phyloP scores from a whole-genome alignment of 2,113 vertebrate species.

The Ailuropoda melanoleuca region DNA sequence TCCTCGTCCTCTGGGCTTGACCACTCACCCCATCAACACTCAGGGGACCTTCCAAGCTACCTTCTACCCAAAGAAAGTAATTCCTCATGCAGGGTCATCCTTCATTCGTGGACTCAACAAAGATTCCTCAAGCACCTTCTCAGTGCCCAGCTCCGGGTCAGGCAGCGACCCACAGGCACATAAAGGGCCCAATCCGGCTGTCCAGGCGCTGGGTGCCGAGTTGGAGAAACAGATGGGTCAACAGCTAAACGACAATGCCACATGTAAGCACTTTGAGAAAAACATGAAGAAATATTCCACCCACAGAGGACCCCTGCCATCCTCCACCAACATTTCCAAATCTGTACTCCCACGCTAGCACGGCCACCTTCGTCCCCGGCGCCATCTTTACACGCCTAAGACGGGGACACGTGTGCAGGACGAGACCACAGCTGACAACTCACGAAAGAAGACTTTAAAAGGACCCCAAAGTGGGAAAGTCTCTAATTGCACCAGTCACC shows the following conservation, averaged over 20 bases:
- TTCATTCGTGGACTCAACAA: neutral
- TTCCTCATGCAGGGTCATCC: fast-evolving
- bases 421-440: neutral
- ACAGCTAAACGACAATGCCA: neutral
- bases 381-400: neutral
- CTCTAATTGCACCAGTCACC: neutral
- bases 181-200: neutral
- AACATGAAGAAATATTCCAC: neutral
- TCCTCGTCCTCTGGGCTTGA: neutral
- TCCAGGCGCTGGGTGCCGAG: fast-evolving
- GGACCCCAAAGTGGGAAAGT: neutral
- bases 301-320: neutral
- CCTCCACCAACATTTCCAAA: neutral
- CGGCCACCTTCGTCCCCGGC: neutral
- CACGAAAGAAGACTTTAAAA: neutral
- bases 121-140: neutral
- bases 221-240: neutral
- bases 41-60: neutral
- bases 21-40: neutral
- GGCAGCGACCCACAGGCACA: neutral
- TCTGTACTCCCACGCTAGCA: neutral
- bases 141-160: neutral
- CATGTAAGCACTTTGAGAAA: neutral
- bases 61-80: neutral
- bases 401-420: neutral